phyloP scores from a whole-genome alignment of 2,113 vertebrate species.

The Podiceps cristatus region DNA sequence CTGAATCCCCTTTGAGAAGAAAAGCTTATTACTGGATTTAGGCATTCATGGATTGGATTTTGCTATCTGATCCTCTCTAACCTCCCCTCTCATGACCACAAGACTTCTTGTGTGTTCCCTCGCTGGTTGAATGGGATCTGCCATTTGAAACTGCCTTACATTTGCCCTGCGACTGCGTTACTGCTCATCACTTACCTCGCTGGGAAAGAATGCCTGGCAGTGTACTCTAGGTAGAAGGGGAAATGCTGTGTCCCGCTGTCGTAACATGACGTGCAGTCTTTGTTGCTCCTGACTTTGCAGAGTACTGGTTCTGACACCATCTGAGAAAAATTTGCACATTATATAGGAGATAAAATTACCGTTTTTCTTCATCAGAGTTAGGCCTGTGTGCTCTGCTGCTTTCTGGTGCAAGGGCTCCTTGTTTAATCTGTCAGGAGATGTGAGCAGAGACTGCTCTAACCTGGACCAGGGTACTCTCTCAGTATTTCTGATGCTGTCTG shows the following conservation, averaged over 20 bases:
- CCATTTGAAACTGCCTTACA: neutral
- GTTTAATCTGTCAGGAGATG: neutral
- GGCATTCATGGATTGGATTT: conserved; percentile 21
- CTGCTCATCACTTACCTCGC: neutral
- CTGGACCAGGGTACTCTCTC: neutral
- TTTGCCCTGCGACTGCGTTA: neutral
- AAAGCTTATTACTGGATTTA: neutral
- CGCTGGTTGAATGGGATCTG: neutral
- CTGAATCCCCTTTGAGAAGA: neutral
- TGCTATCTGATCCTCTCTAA: neutral
- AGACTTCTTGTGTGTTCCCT: neutral
- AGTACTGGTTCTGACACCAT: neutral
- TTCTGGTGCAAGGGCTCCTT: neutral
- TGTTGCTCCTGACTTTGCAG: neutral
- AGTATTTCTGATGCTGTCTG: neutral
- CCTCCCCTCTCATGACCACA: neutral
- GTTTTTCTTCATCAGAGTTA: neutral
- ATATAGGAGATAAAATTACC: neutral
- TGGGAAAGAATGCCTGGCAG: neutral
- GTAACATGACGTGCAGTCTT: neutral
- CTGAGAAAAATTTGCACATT: neutral
- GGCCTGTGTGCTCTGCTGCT: neutral
- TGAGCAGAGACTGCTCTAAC: neutral
- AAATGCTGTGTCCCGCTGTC: neutral
- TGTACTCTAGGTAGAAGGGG: neutral